These are phyloP conservation scores for Tapirus indicus DNA, from an alignment of 2,797 vertebrate genomes.

Conservation along the genomic window DNA sequence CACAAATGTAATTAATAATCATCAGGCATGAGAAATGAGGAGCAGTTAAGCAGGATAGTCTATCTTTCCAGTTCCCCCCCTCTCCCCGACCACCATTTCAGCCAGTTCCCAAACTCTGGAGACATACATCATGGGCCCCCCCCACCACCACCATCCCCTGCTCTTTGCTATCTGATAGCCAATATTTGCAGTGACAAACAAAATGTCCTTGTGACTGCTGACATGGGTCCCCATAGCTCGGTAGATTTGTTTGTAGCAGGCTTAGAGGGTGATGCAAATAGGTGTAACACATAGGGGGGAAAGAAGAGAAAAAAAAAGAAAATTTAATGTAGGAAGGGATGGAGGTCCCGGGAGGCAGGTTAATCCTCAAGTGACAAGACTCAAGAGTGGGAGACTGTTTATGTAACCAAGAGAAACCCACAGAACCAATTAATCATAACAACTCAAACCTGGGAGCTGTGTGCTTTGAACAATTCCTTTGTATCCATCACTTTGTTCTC, in stretches of 20 bases:
- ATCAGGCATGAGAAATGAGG: slow-evolving; percentile 88
- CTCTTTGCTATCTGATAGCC: slow-evolving; percentile 41
- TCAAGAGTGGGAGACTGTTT: slow-evolving; percentile 53
- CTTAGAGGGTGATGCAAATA: slow-evolving; percentile 44
- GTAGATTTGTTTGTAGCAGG: not conserved
- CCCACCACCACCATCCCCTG: not conserved
- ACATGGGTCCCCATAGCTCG: not conserved
- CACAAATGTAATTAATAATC: slow-evolving; percentile 92
- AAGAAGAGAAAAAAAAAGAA: not conserved
- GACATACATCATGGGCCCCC: slow-evolving; percentile 48
- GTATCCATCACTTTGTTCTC: not conserved
- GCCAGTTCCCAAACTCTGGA: slow-evolving; percentile 82
- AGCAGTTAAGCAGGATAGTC: slow-evolving; percentile 87
- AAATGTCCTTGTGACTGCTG: not conserved
- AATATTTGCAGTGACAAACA: slow-evolving; percentile 51
- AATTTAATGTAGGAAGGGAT: not conserved
- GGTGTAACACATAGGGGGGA: not conserved
- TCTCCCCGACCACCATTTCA: slow-evolving; percentile 71
- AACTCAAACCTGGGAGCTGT: not conserved
- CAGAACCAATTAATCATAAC: slow-evolving; percentile 45
- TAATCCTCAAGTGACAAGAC: slow-evolving; percentile 44
- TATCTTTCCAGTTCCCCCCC: slow-evolving; percentile 10
- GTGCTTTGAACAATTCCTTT: not conserved
- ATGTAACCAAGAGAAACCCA: not conserved
- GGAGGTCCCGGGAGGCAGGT: slow-evolving; percentile 35